These are phyloP conservation scores for Chloroceryle aenea DNA, from an alignment of 2,113 vertebrate genomes.

Conservation along the genomic window DNA sequence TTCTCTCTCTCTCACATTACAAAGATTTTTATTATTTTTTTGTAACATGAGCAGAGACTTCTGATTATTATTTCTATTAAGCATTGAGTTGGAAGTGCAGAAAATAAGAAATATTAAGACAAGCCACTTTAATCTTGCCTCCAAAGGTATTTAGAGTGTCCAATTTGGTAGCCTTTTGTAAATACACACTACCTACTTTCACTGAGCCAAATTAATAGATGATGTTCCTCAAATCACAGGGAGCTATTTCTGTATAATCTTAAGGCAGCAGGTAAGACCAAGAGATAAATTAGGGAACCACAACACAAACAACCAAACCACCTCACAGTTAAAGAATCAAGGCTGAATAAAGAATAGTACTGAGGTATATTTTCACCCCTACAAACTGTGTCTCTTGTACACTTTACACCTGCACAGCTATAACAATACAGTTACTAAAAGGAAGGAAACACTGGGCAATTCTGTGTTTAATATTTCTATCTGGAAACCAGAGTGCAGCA, in stretches of 20 bases:
- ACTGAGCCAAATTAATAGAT: neutral
- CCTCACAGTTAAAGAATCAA: neutral
- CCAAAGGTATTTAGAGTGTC: neutral
- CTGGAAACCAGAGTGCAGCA: neutral
- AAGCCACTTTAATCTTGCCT: constrained; percentile 14
- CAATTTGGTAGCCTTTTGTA: neutral
- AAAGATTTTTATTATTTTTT: neutral
- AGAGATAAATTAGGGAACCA: neutral
- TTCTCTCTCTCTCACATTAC: neutral
- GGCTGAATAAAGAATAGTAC: neutral
- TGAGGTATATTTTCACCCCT: neutral
- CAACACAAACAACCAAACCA: neutral
- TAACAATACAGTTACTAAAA: neutral
- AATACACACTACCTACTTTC: neutral
- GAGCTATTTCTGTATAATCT: neutral
- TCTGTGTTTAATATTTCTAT: neutral
- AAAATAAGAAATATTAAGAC: neutral
- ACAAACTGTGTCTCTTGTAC: neutral
- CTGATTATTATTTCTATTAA: constrained; percentile 17
- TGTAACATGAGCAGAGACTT: neutral
- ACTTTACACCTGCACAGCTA: neutral
- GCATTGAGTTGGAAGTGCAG: neutral
- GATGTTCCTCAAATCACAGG: neutral
- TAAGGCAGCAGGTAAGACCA: neutral
- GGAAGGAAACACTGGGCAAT: neutral